Evolutionary conservation across 1,140 invertebrate species (phyloP), one percentile per base, ranked within the genome.

Genomic region (Nasonia longicornis): DNA sequence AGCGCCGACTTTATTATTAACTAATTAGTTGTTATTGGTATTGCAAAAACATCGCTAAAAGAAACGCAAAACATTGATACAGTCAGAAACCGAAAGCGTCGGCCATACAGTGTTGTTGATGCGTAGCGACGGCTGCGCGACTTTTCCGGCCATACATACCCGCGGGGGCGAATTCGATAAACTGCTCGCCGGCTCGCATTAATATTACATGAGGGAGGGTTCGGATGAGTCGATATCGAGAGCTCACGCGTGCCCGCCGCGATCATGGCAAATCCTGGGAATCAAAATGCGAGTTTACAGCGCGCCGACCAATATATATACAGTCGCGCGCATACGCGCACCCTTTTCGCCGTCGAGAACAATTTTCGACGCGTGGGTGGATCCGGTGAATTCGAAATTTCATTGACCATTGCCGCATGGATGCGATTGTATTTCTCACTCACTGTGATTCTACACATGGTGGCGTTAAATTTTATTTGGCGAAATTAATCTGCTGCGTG

Each of bases 201-300:
- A 90, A 91, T 91, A 91, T 91, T 91, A 86, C 90, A 91, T 91
- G 90, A 91, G 87, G 87, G 88, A 52, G 85, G 85, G 77, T 83
- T 80, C 6, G 52, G 20, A n/a, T 58, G 52, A 20, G 48, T 52
- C 48, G 48, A 52, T 83, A 81, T 35, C 31, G 31, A 35, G 4
- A 35, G 75, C 67, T 58, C 52, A 78, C 83, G 78, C 87, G 87
- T 86, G 87, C 86, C 85, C 83, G 8, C 38, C 87, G 20, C 86
- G 87, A 88, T 88, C 89, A 84, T 86, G 86, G 86, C 86, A 82
- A 89, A 89, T 87, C 86, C 82, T 85, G 86, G 86, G 88, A 88
- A 89, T 90, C 86, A 89, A 88, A 89, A 87, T 71, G 31, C 38
- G 87, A 88, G 84, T 85, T 72, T 72, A 64, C 67, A 42, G 16